Evolutionary conservation across 2,797 vertebrate genomes (phyloP), one percentile per base, ranked within the genome.

Genomic region (Tamandua tetradactyla): DNA sequence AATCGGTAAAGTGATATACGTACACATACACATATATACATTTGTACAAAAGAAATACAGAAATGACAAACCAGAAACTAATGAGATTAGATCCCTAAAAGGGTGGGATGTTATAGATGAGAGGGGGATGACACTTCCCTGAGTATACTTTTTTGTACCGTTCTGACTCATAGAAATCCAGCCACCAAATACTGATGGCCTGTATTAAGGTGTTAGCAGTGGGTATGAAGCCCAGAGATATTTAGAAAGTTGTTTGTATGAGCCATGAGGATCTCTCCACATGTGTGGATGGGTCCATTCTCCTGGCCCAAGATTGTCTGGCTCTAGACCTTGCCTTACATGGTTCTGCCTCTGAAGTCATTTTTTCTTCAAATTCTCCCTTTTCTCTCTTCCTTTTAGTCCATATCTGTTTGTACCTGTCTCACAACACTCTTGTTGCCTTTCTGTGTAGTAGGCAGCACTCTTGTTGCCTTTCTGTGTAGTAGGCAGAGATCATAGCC

Each of bases 101-200:
- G 62, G 68, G 40, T 81, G 4, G 32, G 15, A 93, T 76, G 72
- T 22, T 66, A 52, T 22, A 22, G 20, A 27, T 68, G 32, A 87
- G 40, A 72, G 14, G 79, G 35, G 11, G 81, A 37, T 25, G 52
- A 20, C 55, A 79, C 8, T 52, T 82, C 25, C 61, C 61, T 37
- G 13, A 9, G 17, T 71, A 2, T 37, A 47, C 22, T 76, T 82
- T 89, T 76, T 76, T 91, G 23, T 94, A 3, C 44, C 49, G 25
- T 22, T 92, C 37, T 94, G 44, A 94, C 49, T 74, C 55, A 81
- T 68, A 76, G 44, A 78, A 44, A 61, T 88, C 57, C 15, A 88
- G 35, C 20, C 27, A 79, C 42, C n/a, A 84, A 79, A 71, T 84
- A 72, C 35, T 40, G 47, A 1, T 89, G 59, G 9, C 27, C 25